A percentile compares a stretch with the other conserved stretches of the same genome.
phyloP scores from a whole-genome alignment of 2,888 invertebrate species.

The Parthenolecanium corni region DNA sequence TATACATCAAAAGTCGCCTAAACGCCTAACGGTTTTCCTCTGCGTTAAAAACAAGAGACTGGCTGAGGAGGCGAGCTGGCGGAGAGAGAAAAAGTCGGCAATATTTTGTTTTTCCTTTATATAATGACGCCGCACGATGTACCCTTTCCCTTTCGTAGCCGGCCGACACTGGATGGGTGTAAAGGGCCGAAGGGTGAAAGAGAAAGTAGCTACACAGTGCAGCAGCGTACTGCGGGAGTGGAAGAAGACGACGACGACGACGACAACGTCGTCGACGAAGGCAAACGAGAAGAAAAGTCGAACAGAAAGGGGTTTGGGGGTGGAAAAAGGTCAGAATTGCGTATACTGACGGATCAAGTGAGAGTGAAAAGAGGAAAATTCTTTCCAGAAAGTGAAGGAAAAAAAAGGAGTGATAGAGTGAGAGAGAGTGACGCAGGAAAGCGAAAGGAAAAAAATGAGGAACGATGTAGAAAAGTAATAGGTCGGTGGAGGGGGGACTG shows the following conservation, averaged over 20 bases:
- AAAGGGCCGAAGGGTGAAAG: background rate
- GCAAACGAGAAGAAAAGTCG: too few species aligned
- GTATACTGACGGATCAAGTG: too few species aligned
- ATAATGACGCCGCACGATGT: constrained; percentile 1
- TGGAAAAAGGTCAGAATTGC: constrained; percentile 17
- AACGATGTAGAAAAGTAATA: background rate
- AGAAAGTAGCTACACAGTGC: constrained; percentile 1
- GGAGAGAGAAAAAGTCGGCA: background rate
- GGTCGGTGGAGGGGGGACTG: background rate
- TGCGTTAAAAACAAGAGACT: constrained; percentile 13
- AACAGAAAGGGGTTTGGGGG: too few species aligned
- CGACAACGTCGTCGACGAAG: too few species aligned
- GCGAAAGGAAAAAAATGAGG: constrained; percentile 5
- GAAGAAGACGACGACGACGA: background rate
- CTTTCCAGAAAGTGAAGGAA: background rate
- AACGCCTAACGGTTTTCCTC: constrained; percentile 10
- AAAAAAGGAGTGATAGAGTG: background rate
- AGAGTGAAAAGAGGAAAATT: too few species aligned
- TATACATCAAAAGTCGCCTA: constrained; percentile 25
- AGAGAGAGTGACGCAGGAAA: too few species aligned
- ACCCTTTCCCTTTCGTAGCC: background rate
- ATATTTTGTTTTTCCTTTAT: constrained; percentile 3
- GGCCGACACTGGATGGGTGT: background rate
- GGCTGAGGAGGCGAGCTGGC: too few species aligned
- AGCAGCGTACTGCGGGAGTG: background rate